Percentiles rank a stretch among this genome's conserved stretches.
These are phyloP conservation scores for Puntigrus tetrazona DNA, from an alignment of 2,113 vertebrate genomes.

Conservation along the genomic window DNA sequence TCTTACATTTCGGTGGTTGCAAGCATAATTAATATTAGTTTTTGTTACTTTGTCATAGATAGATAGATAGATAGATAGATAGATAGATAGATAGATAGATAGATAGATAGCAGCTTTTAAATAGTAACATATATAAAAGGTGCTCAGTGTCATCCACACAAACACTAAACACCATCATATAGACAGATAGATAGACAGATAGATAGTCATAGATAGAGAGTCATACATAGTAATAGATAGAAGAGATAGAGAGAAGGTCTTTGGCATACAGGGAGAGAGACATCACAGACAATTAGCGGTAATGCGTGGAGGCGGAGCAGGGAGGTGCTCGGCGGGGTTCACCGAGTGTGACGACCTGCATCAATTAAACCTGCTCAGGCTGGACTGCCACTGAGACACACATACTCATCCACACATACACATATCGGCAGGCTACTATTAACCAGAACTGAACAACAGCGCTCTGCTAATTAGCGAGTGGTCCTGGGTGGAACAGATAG, in stretches of 20 bases:
- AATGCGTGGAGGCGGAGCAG: slow-evolving; percentile 55
- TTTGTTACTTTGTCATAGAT: not conserved
- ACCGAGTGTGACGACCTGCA: slow-evolving; percentile 57
- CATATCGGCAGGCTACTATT: slow-evolving; percentile 34
- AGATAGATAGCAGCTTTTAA: too few species aligned
- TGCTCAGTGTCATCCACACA: too few species aligned
- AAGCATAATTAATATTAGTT: not conserved
- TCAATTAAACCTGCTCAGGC: slow-evolving; percentile 60
- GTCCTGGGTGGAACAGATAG: slow-evolving; percentile 30
- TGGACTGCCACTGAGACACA: slow-evolving; percentile 51
- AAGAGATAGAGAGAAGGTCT: not conserved
- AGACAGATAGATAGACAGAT: slow-evolving; percentile 15
- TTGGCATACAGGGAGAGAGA: slow-evolving; percentile 30
- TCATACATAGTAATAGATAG: too few species aligned
- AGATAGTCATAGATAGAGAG: too few species aligned
- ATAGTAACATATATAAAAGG: too few species aligned
- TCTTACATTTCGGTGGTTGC: not conserved
- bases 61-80: not conserved
- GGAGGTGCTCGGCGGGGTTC: slow-evolving; percentile 54
- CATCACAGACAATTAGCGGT: slow-evolving; percentile 60
- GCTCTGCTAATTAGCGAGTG: slow-evolving; percentile 44
- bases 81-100: not conserved
- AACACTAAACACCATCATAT: too few species aligned
- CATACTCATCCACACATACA: slow-evolving; percentile 24
- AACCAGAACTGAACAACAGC: slow-evolving; percentile 17